Percentiles rank a stretch among this genome's conserved stretches.
phyloP scores from a whole-genome alignment of 1,140 invertebrate genomes.

The Drosophila navojoa region DNA sequence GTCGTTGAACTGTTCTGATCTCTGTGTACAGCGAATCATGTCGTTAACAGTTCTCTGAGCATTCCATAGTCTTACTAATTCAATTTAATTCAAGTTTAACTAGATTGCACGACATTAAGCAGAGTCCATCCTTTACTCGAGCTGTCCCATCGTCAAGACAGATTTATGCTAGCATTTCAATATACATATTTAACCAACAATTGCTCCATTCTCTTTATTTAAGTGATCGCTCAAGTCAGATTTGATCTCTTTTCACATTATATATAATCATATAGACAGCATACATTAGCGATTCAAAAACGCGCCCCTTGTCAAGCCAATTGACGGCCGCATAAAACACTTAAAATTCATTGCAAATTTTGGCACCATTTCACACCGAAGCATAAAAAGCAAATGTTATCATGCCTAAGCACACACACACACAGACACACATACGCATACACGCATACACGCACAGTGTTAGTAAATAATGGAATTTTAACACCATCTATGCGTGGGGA shows the following conservation, averaged over 20 bases:
- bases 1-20: too few species aligned
- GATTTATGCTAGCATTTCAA: too few species aligned
- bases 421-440: neutral
- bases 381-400: conserved; percentile 56
- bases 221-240: neutral
- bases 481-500: conserved; percentile 55
- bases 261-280: conserved; percentile 34
- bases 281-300: conserved; percentile 31
- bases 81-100: too few species aligned
- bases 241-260: neutral
- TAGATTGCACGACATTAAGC: too few species aligned
- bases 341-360: conserved; percentile 64
- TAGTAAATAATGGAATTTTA: conserved; percentile 61
- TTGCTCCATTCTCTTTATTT: neutral
- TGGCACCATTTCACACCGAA: conserved; percentile 60
- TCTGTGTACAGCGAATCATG: too few species aligned
- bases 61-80: too few species aligned
- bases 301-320: conserved; percentile 39
- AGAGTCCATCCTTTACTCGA: too few species aligned
- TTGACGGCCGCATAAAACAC: conserved; percentile 49
- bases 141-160: too few species aligned
- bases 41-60: too few species aligned
- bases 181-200: too few species aligned
- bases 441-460: conserved; percentile 1
- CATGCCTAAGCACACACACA: conserved; percentile 24